These are phyloP conservation scores for Carassius gibelio DNA, from an alignment of 2,113 vertebrate genomes.

Conservation along the genomic window DNA sequence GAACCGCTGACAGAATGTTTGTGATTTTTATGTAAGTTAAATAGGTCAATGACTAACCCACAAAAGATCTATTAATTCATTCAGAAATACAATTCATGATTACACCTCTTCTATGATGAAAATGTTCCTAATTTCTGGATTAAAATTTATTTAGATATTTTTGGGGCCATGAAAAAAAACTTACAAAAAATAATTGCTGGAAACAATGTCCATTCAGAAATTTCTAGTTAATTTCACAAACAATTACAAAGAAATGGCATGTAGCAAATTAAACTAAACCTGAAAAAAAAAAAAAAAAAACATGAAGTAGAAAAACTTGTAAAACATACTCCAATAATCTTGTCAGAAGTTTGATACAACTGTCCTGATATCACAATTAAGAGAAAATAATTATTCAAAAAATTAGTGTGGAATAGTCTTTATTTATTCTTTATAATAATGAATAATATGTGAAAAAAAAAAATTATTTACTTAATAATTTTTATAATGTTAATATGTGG, in stretches of 20 bases:
- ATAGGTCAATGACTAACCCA: not conserved
- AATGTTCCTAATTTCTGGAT: not conserved
- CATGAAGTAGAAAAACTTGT: too few relatives aligned
- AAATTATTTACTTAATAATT: too few relatives aligned
- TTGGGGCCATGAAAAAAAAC: not conserved
- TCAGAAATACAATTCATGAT: not conserved
- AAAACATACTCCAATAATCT: too few relatives aligned
- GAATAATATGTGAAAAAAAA: not conserved
- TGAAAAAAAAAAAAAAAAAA: too few relatives aligned
- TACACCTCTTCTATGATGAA: not conserved
- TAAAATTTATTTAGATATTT: not conserved
- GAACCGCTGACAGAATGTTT: not conserved
- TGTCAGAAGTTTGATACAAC: too few relatives aligned
- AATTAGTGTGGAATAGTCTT: not conserved
- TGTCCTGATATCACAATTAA: too few relatives aligned
- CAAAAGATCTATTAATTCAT: not conserved
- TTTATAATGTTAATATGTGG: too few relatives aligned
- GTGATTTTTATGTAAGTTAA: not conserved
- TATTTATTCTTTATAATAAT: not conserved
- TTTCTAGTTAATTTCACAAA: too few relatives aligned
- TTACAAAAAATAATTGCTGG: not conserved
- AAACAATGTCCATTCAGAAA: too few relatives aligned
- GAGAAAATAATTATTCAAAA: not conserved
- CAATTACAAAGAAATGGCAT: too few relatives aligned
- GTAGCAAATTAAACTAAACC: too few relatives aligned